These are phyloP conservation scores for Drosophila sulfurigaster DNA, from an alignment of 1,140 invertebrate genomes.

Conservation along the genomic window DNA sequence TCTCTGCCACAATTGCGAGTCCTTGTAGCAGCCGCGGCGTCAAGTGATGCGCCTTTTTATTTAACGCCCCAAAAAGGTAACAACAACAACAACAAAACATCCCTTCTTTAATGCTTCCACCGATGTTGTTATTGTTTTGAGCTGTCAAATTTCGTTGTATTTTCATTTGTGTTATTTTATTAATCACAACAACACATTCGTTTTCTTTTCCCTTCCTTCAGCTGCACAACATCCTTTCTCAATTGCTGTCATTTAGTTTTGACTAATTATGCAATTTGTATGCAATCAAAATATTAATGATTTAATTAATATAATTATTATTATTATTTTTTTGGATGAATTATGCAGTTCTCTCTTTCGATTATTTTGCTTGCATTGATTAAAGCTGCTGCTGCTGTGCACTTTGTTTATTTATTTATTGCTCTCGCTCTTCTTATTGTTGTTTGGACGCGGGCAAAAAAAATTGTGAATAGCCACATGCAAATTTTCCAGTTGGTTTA, in stretches of 20 bases:
- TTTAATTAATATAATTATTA: conserved; percentile 24
- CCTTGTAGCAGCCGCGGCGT: conserved; percentile 54
- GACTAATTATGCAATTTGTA: conserved; percentile 82
- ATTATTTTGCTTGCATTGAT: conserved; percentile 36
- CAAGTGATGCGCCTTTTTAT: conserved; percentile 75
- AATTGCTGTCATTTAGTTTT: conserved; percentile 70
- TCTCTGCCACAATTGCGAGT: conserved; percentile 28
- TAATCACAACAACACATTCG: conserved; percentile 81
- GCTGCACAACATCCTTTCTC: conserved; percentile 40
- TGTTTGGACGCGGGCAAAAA: conserved; percentile 14
- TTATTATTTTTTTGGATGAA: conserved; percentile 32
- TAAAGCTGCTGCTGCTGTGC: conserved; percentile 46
- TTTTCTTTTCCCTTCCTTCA: conserved; percentile 38
- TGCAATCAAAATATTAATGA: conserved; percentile 80
- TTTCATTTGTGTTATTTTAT: conserved; percentile 75
- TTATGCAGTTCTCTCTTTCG: conserved; percentile 37
- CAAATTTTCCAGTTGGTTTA: conserved; percentile 74
- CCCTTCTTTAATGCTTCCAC: conserved; percentile 47
- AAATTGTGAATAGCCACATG: conserved; percentile 36
- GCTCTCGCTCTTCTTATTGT: conserved; percentile 18
- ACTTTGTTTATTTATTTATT: conserved; percentile 70
- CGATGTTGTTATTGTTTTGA: conserved; percentile 69
- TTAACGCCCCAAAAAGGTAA: conserved; percentile 62
- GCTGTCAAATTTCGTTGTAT: conserved; percentile 74
- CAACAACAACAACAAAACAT: conserved; percentile 40